Evolutionary conservation across 2,888 invertebrate genomes (phyloP).

Genomic region (Phalera bucephala): DNA sequence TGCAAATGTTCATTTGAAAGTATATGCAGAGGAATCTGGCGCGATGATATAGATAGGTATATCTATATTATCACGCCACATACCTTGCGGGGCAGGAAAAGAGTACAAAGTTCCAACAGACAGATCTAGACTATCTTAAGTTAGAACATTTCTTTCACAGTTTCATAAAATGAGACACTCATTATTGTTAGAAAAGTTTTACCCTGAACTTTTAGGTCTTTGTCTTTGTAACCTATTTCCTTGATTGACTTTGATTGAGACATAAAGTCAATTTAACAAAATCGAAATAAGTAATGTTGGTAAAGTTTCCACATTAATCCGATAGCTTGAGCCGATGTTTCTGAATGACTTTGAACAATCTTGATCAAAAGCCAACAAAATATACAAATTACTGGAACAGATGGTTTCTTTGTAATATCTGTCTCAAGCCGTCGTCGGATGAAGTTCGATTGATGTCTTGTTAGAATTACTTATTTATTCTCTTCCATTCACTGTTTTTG

Average conservation of each 20-base stretch:
- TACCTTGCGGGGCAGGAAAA: no score
- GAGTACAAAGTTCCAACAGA: no score
- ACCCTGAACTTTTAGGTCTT: no score
- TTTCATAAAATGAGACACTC: no score
- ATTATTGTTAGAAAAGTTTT: no score
- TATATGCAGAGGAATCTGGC: no score
- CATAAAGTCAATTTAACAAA: constrained; percentile 22
- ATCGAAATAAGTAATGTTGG: constrained; percentile 18
- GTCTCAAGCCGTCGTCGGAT: background rate
- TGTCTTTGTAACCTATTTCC: no score
- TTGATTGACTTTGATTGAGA: constrained; percentile 10
- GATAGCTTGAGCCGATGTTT: constrained; percentile 25
- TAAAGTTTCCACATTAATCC: constrained; percentile 27
- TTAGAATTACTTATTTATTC: background rate
- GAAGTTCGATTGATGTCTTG: background rate
- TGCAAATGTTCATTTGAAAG: no score
- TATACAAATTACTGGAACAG: constrained; percentile 13
- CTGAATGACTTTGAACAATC: constrained; percentile 22
- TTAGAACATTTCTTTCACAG: no score
- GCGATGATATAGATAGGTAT: no score
- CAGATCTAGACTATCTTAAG: no score
- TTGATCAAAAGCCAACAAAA: constrained; percentile 20
- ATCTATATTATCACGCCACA: no score
- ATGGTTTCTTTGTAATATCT: constrained; percentile 8
- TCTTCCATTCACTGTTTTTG: background rate